A percentile compares a stretch with the other conserved stretches of the same genome.
phyloP scores from a whole-genome alignment of 1,140 invertebrate species.

The Medauroidea extradentata region DNA sequence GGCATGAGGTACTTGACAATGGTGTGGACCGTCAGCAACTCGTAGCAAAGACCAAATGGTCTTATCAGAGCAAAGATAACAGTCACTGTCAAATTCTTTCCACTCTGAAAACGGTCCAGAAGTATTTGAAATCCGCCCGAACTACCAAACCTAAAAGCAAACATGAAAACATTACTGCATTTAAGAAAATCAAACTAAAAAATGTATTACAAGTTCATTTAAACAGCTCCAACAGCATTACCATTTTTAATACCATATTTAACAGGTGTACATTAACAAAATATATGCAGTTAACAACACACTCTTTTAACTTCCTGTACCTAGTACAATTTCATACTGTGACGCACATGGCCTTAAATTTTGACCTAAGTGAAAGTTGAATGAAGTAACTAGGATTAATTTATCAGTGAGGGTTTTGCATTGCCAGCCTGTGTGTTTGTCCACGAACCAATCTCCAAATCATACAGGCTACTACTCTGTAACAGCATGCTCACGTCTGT shows the following conservation, averaged over 20 bases:
- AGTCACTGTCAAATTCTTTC: conserved; percentile 66
- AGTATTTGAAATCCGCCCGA: conserved; percentile 85
- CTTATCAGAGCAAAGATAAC: conserved; percentile 79
- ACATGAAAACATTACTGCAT: conserved; percentile 10
- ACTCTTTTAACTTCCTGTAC: too few relatives aligned
- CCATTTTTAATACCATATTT: neutral
- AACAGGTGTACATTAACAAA: neutral
- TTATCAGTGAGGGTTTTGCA: too few relatives aligned
- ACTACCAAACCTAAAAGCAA: conserved; percentile 67
- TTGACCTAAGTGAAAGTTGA: too few relatives aligned
- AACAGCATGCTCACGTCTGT: too few relatives aligned
- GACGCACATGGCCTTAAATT: too few relatives aligned
- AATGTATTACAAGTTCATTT: neutral
- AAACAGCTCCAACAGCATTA: neutral
- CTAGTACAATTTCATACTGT: too few relatives aligned
- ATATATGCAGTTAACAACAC: too few relatives aligned
- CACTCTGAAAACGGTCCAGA: conserved; percentile 77
- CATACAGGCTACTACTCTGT: too few relatives aligned
- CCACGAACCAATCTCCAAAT: too few relatives aligned
- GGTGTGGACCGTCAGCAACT: conserved; percentile 84
- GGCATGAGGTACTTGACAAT: conserved; percentile 92
- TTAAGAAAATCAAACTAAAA: neutral
- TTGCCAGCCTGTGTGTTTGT: too few relatives aligned
- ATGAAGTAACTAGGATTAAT: too few relatives aligned
- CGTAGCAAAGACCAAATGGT: conserved; percentile 90